Percentiles rank a stretch among this genome's conserved stretches.
Evolutionary conservation across 2,888 invertebrate genomes (phyloP).

Genomic region (Nemotelus pantherinus): DNA sequence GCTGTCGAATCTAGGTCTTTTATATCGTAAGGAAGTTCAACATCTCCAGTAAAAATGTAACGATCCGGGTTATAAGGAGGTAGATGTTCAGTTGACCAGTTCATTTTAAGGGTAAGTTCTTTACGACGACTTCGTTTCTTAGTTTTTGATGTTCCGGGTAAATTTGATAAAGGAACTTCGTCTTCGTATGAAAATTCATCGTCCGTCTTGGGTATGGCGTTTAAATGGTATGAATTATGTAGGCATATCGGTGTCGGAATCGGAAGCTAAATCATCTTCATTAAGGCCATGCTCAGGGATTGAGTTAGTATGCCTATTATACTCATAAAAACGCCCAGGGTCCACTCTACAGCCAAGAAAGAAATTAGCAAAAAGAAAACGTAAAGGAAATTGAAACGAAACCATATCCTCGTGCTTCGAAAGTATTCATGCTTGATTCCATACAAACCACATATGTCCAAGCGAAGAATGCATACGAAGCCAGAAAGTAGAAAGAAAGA

Average conservation of each 20-base stretch:
- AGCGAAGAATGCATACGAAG: no score
- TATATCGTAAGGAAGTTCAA: no score
- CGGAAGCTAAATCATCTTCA: slow-evolving; percentile 16
- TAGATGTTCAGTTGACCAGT: slow-evolving; percentile 1
- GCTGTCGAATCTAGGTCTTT: no score
- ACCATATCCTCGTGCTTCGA: no score
- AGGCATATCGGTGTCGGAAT: slow-evolving; percentile 6
- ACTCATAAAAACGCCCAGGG: no score
- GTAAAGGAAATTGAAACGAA: slow-evolving; percentile 18
- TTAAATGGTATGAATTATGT: slow-evolving; percentile 5
- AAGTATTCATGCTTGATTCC: no score
- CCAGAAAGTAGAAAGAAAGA: no score
- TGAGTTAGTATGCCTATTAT: no score
- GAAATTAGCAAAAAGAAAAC: not conserved
- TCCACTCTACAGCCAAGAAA: not conserved
- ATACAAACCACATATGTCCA: no score
- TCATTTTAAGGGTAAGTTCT: slow-evolving; percentile 10
- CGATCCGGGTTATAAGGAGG: slow-evolving; percentile 8
- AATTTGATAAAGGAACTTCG: not conserved
- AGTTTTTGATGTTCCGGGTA: slow-evolving; percentile 13
- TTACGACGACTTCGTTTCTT: slow-evolving; percentile 4
- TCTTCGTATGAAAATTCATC: slow-evolving; percentile 18
- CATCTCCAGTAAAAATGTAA: no score
- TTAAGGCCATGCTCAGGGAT: slow-evolving; percentile 11
- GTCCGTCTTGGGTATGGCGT: not conserved